Conservation (phyloP, 2,797 vertebrate genomes). For the Etheostoma perlongum region DNA sequence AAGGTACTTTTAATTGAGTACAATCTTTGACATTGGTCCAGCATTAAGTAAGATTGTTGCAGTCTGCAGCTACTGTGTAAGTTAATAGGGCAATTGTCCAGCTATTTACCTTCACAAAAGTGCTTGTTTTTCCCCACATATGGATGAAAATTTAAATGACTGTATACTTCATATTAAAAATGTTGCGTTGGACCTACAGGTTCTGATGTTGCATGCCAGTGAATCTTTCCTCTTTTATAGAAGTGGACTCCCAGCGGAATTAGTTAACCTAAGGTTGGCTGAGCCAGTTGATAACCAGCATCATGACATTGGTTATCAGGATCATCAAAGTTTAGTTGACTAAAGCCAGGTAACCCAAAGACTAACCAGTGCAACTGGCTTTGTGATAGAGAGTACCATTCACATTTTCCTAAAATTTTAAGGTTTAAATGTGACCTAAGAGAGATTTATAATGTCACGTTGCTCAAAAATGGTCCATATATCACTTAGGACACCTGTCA, state of each 20-base stretch:
- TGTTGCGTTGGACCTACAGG: background rate
- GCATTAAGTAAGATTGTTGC: too few relatives aligned
- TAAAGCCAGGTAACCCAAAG: background rate
- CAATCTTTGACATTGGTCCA: too few relatives aligned
- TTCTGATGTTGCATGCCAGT: background rate
- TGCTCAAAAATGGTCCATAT: conserved; percentile 45
- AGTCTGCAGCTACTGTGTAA: too few relatives aligned
- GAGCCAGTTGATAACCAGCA: background rate
- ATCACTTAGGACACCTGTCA: conserved; percentile 66
- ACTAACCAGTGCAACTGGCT: background rate
- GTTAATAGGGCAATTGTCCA: too few relatives aligned
- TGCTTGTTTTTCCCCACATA: background rate
- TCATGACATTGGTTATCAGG: background rate
- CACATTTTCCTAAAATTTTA: background rate
- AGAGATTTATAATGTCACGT: conserved; percentile 31
- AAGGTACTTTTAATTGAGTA: too few relatives aligned
- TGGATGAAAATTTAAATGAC: background rate
- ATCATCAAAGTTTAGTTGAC: background rate
- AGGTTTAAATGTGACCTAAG: conserved; percentile 26
- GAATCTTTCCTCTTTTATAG: background rate
- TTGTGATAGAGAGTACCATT: background rate
- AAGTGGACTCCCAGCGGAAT: background rate
- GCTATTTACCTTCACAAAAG: too few relatives aligned
- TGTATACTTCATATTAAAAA: background rate
- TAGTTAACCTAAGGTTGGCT: background rate